phyloP scores from a whole-genome alignment of 2,888 invertebrate genomes.

The Malacosoma neustria region DNA sequence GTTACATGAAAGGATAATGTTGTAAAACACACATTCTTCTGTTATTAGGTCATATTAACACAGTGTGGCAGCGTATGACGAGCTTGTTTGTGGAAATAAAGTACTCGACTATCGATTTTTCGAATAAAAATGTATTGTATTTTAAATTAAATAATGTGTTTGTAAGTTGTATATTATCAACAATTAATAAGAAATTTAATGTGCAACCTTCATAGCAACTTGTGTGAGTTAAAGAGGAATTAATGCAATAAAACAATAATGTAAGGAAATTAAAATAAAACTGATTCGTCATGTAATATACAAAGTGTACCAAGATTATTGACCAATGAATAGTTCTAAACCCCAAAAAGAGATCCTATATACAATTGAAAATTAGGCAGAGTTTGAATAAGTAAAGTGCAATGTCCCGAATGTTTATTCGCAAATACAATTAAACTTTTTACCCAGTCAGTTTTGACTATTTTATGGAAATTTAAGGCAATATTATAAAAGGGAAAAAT shows the following conservation, averaged over 20 bases:
- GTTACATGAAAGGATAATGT: constrained; percentile 17
- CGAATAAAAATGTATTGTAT: too few relatives aligned
- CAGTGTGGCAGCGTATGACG: constrained; percentile 70
- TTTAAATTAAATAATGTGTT: too few relatives aligned
- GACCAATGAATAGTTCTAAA: too few relatives aligned
- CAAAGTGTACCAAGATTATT: too few relatives aligned
- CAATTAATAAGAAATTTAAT: background rate
- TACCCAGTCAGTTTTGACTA: constrained; percentile 3
- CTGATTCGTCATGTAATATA: background rate
- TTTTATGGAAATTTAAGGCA: background rate
- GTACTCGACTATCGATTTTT: background rate
- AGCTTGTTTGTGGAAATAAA: constrained; percentile 29
- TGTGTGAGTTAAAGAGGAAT: background rate
- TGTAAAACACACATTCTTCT: constrained; percentile 28
- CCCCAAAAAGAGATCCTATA: too few relatives aligned
- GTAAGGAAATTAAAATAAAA: background rate
- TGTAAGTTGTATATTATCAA: too few relatives aligned
- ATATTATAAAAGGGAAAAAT: background rate
- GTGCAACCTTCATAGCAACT: background rate
- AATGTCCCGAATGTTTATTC: too few relatives aligned
- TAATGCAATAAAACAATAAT: background rate
- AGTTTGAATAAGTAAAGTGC: too few relatives aligned
- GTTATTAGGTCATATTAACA: constrained; percentile 55
- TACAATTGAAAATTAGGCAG: too few relatives aligned
- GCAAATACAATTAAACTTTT: background rate